Base-by-base conservation (phyloP, 37 sponge, comb jelly and placozoan genomes). In the Agelas oroides region DNA sequence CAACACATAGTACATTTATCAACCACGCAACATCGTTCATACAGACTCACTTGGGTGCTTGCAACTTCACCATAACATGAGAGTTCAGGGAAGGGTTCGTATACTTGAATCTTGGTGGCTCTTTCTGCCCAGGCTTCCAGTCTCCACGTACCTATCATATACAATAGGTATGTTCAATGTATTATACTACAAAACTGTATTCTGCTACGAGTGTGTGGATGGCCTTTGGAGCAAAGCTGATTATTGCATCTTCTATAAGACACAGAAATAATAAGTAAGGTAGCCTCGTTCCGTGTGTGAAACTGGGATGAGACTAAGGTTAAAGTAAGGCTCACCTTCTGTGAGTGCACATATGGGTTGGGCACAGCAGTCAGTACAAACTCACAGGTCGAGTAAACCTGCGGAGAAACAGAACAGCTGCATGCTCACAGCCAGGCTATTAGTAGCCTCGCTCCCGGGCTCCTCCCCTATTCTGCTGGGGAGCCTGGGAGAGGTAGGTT, bases 361-460 rank as follows among this genome's bases (percentile, higher is more conserved):
- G 80, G 77, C 1, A 90, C 86, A 25, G 79, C 76, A 39, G 69
- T 31, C 36, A 84, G 16, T 1, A 46, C 25, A 40, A 90, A 75
- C 25, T 84, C 69, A 75, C 85, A 74, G 6, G 86, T 84, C 16
- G 90, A 78, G 35, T 90, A 90, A 32, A 90, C 86, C 90, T 90
- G 77, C 0, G 5, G 28, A 24, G 28, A 5, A 62, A 5, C 5
- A 18, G 21, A 18, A 66, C 68, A 66, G 24, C 16, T 25, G 21
- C 68, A 66, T 25, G 21, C 68, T n/a, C 68, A 66, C 68, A 66
- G 24, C 16, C 68, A 66, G n/a, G n/a, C n/a, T n/a, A n/a, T n/a
- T n/a, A n/a, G n/a, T n/a, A n/a, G n/a, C n/a, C n/a, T n/a, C n/a
- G n/a, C n/a, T n/a, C n/a, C n/a, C n/a, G n/a, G n/a, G n/a, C n/a